A percentile compares a stretch with the other conserved stretches of the same genome.
phyloP scores from a whole-genome alignment of 2,888 invertebrate species.

The Drosophila kambysellisi region DNA sequence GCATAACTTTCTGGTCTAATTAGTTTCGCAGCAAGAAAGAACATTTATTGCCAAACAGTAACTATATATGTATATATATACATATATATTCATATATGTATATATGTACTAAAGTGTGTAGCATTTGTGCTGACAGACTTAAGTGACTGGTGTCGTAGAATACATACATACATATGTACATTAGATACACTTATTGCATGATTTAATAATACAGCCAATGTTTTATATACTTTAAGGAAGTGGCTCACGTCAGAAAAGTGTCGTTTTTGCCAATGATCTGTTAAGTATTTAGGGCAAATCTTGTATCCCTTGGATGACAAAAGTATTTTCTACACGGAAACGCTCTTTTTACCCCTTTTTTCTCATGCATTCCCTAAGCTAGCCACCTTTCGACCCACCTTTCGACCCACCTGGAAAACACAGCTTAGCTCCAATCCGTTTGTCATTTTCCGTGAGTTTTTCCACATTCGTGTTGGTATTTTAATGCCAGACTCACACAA shows the following conservation, averaged over 20 bases:
- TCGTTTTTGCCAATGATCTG: slow-evolving; percentile 3
- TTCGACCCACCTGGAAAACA: slow-evolving; percentile 7
- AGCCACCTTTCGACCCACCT: slow-evolving; percentile 1
- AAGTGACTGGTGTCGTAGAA: neutral
- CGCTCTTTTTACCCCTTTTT: neutral
- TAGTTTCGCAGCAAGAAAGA: slow-evolving; percentile 9
- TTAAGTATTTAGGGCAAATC: slow-evolving; percentile 3
- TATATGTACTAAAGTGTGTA: neutral
- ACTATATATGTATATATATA: neutral
- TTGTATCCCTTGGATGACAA: neutral
- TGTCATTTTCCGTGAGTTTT: slow-evolving; percentile 49
- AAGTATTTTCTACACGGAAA: neutral
- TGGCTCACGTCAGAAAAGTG: neutral
- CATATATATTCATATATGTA: neutral
- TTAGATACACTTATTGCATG: neutral
- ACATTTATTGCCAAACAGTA: slow-evolving; percentile 6
- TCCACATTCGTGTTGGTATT: slow-evolving; percentile 34
- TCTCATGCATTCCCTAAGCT: neutral
- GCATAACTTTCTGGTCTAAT: slow-evolving; percentile 3
- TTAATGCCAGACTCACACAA: slow-evolving; percentile 6
- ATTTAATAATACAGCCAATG: neutral
- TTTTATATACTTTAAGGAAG: neutral
- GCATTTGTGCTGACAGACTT: neutral
- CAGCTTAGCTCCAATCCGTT: slow-evolving; percentile 31
- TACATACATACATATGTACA: neutral